Evolutionary conservation across 2,888 invertebrate species (phyloP).

Genomic region (Phorcus lineatus): DNA sequence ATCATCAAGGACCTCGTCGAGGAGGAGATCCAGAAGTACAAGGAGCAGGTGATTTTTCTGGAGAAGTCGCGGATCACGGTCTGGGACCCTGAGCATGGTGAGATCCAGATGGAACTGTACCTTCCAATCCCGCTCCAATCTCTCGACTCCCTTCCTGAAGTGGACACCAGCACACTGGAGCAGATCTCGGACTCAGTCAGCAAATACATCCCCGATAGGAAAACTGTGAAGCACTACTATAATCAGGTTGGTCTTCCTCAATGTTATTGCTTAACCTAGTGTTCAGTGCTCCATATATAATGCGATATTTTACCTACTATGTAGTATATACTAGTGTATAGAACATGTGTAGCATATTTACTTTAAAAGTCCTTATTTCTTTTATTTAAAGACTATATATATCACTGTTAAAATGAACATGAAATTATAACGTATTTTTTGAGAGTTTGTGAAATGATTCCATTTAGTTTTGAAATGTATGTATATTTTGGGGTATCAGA

Average conservation of each 20-base stretch:
- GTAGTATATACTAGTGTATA: no score
- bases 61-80: slow-evolving; percentile 35
- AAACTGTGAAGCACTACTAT: slow-evolving; percentile 14
- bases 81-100: slow-evolving; percentile 69
- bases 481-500: no score
- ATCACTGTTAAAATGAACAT: not conserved
- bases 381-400: not conserved
- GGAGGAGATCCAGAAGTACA: slow-evolving; percentile 44
- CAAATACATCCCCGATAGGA: slow-evolving; percentile 37
- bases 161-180: slow-evolving; percentile 34
- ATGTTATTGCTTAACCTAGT: no score
- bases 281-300: no score
- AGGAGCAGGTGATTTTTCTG: slow-evolving; percentile 17
- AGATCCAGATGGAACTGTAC: slow-evolving; percentile 63
- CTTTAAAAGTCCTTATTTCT: no score
- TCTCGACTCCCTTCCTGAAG: slow-evolving; percentile 52
- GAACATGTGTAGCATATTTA: no score
- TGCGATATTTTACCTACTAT: no score
- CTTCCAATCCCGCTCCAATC: slow-evolving; percentile 58
- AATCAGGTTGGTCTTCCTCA: not conserved
- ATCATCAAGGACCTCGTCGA: slow-evolving; percentile 39
- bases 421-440: no score
- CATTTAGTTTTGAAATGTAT: no score
- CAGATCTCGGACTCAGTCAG: slow-evolving; percentile 33
- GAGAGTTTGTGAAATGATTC: no score